A percentile compares a stretch with the other conserved stretches of the same genome.
These are phyloP conservation scores for Drosophila simulans DNA, from an alignment of 1,140 invertebrate species.

Conservation along the genomic window DNA sequence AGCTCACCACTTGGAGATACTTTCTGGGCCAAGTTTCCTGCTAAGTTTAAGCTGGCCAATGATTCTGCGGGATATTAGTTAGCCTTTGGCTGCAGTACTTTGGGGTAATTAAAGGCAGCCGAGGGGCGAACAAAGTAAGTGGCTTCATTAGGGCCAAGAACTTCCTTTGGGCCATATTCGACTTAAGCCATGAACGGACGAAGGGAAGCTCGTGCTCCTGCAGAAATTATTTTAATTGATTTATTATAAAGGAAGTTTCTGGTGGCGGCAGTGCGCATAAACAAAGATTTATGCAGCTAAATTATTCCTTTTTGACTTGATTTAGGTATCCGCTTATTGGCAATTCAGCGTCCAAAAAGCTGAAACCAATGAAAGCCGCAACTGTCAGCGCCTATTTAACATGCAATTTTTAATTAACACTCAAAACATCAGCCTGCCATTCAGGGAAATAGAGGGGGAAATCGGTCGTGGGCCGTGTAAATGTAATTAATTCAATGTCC, in stretches of 20 bases:
- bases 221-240: too few relatives aligned
- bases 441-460: conserved; percentile 15
- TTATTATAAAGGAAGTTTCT: too few relatives aligned
- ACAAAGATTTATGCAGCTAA: too few relatives aligned
- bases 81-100: conserved; percentile 38
- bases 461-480: conserved; percentile 32
- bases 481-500: conserved; percentile 69
- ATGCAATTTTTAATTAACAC: conserved; percentile 71
- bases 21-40: conserved; percentile 1
- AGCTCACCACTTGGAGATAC: conserved; percentile 7
- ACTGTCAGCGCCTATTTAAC: conserved; percentile 54
- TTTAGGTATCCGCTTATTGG: not conserved
- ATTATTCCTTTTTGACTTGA: not conserved
- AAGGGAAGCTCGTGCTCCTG: too few relatives aligned
- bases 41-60: conserved; percentile 26
- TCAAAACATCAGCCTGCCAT: conserved; percentile 32
- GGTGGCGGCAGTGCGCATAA: too few relatives aligned
- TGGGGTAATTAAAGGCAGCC: conserved; percentile 54
- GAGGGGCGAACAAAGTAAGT: conserved; percentile 11
- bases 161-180: conserved; percentile 1
- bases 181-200: not conserved
- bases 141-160: conserved; percentile 22
- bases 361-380: conserved; percentile 32
- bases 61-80: conserved; percentile 36
- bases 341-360: not conserved